Conservation (phyloP, 2,888 invertebrate species). For the Xanthia icteritia region DNA sequence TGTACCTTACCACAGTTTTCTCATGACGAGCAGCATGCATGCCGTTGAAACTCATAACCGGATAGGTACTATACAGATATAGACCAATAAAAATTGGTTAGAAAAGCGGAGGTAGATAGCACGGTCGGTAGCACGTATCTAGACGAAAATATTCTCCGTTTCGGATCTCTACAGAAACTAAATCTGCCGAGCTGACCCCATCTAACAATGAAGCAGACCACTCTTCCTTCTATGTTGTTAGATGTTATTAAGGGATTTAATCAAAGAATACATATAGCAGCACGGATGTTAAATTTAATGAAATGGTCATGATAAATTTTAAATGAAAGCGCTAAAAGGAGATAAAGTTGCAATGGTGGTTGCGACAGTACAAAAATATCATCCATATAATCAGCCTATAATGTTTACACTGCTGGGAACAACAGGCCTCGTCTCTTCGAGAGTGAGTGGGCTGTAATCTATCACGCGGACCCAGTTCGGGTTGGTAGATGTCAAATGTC, state of each 20-base stretch:
- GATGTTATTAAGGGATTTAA: background rate
- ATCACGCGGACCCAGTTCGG: no score
- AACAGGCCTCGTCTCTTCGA: no score
- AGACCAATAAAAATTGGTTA: no score
- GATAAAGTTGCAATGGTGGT: conserved; percentile 14
- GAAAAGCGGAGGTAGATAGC: background rate
- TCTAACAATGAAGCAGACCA: conserved; percentile 10
- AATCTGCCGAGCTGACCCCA: background rate
- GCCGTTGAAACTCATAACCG: background rate
- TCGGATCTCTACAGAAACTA: conserved; percentile 6
- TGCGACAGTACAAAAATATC: conserved; percentile 38
- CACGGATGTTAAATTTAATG: background rate
- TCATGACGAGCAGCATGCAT: background rate
- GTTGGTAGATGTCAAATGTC: no score
- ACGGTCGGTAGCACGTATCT: no score
- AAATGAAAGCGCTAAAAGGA: conserved; percentile 36
- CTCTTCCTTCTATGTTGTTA: background rate
- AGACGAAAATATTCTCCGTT: conserved; percentile 5
- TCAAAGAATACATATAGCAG: background rate
- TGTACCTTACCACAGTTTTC: background rate
- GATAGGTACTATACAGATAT: no score
- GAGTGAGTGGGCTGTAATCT: no score
- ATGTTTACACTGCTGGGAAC: no score
- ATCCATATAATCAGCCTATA: no score
- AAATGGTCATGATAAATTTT: background rate